phyloP scores from a whole-genome alignment of 2,888 invertebrate genomes.

The Drosophila mulleri region DNA sequence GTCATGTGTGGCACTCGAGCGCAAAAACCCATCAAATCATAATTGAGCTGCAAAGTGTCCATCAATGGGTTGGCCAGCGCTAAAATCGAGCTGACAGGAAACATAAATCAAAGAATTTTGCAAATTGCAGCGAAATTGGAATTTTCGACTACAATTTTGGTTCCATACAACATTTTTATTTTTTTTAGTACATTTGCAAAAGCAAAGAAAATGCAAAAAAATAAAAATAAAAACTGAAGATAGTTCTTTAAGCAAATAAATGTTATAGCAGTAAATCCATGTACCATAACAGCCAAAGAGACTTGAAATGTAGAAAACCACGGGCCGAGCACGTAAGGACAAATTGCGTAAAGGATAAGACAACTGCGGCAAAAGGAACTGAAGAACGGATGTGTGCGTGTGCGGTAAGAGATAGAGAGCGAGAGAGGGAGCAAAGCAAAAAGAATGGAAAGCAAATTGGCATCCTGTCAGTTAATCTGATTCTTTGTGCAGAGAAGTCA shows the following conservation, averaged over 20 bases:
- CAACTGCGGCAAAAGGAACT: conserved; percentile 13
- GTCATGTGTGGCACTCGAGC: conserved; percentile 38
- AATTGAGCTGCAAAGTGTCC: conserved; percentile 53
- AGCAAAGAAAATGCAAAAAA: too few relatives aligned
- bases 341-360: conserved; percentile 8
- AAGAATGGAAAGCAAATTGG: conserved; percentile 31
- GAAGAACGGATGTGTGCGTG: conserved; percentile 11
- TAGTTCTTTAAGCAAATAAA: conserved; percentile 1
- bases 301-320: background rate
- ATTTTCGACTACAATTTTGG: background rate
- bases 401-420: background rate
- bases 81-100: conserved; percentile 33
- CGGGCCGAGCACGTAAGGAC: conserved; percentile 3
- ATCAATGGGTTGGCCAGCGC: conserved; percentile 41
- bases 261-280: background rate
- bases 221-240: too few relatives aligned
- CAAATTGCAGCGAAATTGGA: background rate
- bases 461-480: conserved; percentile 27
- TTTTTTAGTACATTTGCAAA: too few relatives aligned
- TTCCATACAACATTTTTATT: too few relatives aligned
- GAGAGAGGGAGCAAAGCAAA: conserved; percentile 28
- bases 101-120: conserved; percentile 8
- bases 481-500: conserved; percentile 9
- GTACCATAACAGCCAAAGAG: background rate
- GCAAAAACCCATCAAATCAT: conserved; percentile 50